Percentiles rank a stretch among this genome's conserved stretches.
These are phyloP conservation scores for Nestor notabilis DNA, from an alignment of 2,113 vertebrate genomes.

Conservation along the genomic window DNA sequence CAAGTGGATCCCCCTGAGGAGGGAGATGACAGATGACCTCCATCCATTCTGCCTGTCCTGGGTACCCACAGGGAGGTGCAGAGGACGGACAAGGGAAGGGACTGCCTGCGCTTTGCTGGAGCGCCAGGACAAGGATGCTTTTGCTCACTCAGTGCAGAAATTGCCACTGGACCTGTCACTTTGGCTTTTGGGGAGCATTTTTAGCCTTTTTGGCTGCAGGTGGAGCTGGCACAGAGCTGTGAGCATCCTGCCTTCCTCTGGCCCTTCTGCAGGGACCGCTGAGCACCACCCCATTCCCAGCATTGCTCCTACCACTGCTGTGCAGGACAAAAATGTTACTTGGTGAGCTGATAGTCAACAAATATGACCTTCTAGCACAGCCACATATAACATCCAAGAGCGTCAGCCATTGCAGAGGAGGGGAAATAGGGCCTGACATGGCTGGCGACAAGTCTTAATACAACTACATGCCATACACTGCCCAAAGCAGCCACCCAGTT, in stretches of 20 bases:
- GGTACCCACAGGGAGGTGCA: rapidly evolving
- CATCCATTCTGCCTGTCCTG: background rate
- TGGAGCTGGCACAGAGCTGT: background rate
- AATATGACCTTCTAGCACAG: background rate
- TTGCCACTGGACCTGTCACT: rapidly evolving
- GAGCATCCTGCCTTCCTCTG: background rate
- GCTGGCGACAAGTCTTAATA: background rate
- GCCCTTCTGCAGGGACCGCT: background rate
- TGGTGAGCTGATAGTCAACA: background rate
- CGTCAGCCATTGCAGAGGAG: rapidly evolving
- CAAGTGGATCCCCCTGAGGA: rapidly evolving
- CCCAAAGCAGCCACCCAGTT: rapidly evolving
- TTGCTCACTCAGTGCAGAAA: background rate
- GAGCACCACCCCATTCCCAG: background rate
- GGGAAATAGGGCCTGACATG: background rate
- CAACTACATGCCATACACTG: background rate
- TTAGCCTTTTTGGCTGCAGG: no score
- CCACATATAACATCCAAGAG: background rate
- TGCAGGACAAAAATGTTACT: rapidly evolving
- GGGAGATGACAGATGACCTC: background rate
- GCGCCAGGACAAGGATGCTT: background rate
- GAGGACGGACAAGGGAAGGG: background rate
- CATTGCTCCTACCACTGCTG: rapidly evolving
- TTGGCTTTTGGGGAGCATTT: background rate
- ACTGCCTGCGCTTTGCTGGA: background rate